These are phyloP conservation scores for Mobula birostris DNA, from an alignment of 2,113 vertebrate species.

Conservation along the genomic window DNA sequence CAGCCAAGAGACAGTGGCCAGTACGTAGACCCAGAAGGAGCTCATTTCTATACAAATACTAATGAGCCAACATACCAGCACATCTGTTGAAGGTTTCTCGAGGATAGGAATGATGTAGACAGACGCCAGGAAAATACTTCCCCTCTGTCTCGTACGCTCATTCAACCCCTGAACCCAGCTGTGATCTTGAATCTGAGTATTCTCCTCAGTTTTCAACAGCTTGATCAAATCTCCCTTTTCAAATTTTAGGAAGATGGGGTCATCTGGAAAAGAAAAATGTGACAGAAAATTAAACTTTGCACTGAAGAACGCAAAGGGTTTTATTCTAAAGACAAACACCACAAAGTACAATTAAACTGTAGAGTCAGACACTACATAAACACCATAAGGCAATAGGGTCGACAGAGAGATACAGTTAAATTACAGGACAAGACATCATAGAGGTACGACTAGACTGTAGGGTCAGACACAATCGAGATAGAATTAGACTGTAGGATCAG, in stretches of 20 bases:
- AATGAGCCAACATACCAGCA: slow-evolving; percentile 64
- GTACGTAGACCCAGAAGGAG: too few species aligned
- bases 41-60: not conserved
- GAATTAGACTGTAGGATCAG: not conserved
- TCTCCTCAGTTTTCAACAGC: slow-evolving; percentile 64
- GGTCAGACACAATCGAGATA: not conserved
- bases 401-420: not conserved
- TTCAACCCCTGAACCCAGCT: slow-evolving; percentile 73
- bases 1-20: too few species aligned
- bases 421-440: not conserved
- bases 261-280: slow-evolving; percentile 55
- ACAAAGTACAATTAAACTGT: not conserved
- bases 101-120: slow-evolving; percentile 72
- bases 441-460: not conserved
- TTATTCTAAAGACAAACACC: not conserved
- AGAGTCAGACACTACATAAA: not conserved
- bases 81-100: slow-evolving; percentile 70
- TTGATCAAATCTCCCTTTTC: slow-evolving; percentile 82
- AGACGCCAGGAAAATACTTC: slow-evolving; percentile 65
- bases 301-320: too few species aligned
- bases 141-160: slow-evolving; percentile 63
- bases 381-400: not conserved
- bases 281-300: not conserved
- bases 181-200: slow-evolving; percentile 48
- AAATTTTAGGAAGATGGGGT: slow-evolving; percentile 69